Percentiles rank a stretch among this genome's conserved stretches.
phyloP scores from a whole-genome alignment of 2,113 vertebrate species.

The Centrocercus urophasianus region DNA sequence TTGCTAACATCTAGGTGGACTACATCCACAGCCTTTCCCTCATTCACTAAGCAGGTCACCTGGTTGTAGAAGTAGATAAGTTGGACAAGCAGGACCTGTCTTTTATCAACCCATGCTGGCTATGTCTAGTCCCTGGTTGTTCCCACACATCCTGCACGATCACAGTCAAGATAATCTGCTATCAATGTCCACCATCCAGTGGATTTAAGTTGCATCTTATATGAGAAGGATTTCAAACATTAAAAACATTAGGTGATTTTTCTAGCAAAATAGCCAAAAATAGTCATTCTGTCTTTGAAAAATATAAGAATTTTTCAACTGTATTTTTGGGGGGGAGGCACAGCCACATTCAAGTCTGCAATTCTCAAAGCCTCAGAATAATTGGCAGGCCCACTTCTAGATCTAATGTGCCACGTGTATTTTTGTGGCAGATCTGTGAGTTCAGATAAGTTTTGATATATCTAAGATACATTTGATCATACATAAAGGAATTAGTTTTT shows the following conservation, averaged over 20 bases:
- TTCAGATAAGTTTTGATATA: not conserved
- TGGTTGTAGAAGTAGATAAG: too few species aligned
- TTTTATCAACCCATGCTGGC: too few species aligned
- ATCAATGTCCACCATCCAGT: too few species aligned
- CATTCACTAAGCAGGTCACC: too few species aligned
- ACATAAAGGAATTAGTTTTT: not conserved
- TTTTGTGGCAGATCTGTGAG: not conserved
- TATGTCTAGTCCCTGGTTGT: too few species aligned
- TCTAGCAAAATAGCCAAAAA: not conserved
- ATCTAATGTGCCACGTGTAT: rapidly evolving
- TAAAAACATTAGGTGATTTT: not conserved
- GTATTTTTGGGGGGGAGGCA: not conserved
- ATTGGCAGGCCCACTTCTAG: not conserved
- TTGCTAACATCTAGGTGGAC: too few species aligned
- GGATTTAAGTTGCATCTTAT: not conserved
- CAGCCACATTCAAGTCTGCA: not conserved
- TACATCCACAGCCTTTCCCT: too few species aligned
- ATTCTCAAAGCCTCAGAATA: not conserved
- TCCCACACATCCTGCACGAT: too few species aligned
- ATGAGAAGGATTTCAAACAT: not conserved
- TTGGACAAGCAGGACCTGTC: too few species aligned
- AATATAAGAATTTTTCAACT: not conserved
- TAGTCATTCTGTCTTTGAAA: not conserved
- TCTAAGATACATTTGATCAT: not conserved
- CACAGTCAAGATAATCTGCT: too few species aligned